Base-by-base conservation (phyloP, 2,797 vertebrate genomes). In the Pygocentrus nattereri region DNA sequence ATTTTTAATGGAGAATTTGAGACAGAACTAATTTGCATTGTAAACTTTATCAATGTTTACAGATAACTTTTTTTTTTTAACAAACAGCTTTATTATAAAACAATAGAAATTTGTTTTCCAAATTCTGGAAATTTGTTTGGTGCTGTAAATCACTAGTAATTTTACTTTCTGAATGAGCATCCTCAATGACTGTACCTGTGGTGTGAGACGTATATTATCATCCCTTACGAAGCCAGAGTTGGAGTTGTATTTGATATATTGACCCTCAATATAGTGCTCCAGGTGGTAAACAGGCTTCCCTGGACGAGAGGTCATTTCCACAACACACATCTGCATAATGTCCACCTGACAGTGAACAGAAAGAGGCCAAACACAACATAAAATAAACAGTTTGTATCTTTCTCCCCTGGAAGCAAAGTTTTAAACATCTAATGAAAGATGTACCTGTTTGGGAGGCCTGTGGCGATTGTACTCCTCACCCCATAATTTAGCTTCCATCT, bases 201-300 rank as follows among this genome's bases (percentile, higher is more conserved):
- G 98, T 0, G 98, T 99, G 56, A 99, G 96, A 19, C 98, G 95
- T 86, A 99, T 93, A 93, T 97, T 96, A 87, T 99, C 97, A 0
- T 99, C 98, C 18, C 95, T 94, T 80, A 99, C 98, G 1, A 99
- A 99, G 82, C 98, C 98, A 0, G 98, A 99, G 93, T 99, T 99
- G 71, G 98, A 99, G 94, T 99, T 99, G 90, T 99, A 99, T 86
- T 99, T 99, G 89, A 98, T 98, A 93, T 99, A 99, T 85, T 98
- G 98, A 77, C 98, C 98, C 91, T 99, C 98, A 2, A 99, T 99
- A 91, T 97, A 99, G 88, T 99, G 98, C n/a, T 99, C 98, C 91
- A 99, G 90, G 80, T 99, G 98, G 89, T 95, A 99, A 2, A 99
- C 92, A 4, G 98, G 97, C 77, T 95, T 95, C 16, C 93, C 96